Evolutionary conservation across 1,140 invertebrate species (phyloP).

Genomic region (Calephelis virginiensis): DNA sequence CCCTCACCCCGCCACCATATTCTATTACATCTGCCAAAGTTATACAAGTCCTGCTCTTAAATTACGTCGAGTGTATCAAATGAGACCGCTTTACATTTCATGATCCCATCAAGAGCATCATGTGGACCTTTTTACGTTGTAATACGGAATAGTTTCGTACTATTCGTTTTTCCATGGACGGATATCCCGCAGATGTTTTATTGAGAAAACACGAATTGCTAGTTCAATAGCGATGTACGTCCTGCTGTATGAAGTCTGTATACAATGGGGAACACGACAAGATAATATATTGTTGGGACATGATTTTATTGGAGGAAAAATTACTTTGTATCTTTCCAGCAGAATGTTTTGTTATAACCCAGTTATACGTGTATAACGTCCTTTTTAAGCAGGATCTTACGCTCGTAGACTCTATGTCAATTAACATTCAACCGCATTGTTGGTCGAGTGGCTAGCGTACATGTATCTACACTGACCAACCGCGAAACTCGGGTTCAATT

Average conservation of each 20-base stretch:
- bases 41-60: constrained; percentile 16
- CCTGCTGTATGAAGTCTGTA: constrained; percentile 21
- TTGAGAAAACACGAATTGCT: constrained; percentile 35
- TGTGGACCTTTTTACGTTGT: not conserved
- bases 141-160: not conserved
- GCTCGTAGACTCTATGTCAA: no score
- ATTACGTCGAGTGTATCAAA: constrained; percentile 27
- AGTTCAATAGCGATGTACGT: constrained; percentile 25
- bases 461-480: no score
- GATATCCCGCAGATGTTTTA: constrained; percentile 35
- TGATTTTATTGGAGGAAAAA: not conserved
- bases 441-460: no score
- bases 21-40: constrained; percentile 16
- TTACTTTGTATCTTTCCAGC: not conserved
- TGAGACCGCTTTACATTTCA: constrained; percentile 23
- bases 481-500: no score
- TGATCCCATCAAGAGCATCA: not conserved
- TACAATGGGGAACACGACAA: constrained; percentile 11
- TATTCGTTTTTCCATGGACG: constrained; percentile 19
- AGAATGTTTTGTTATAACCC: not conserved
- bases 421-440: no score
- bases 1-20: constrained; percentile 3
- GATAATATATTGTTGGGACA: constrained; percentile 4
- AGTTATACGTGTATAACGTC: no score
- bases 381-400: no score